These are phyloP conservation scores for Lycophotia porphyrea DNA, from an alignment of 2,888 invertebrate genomes.

Conservation along the genomic window DNA sequence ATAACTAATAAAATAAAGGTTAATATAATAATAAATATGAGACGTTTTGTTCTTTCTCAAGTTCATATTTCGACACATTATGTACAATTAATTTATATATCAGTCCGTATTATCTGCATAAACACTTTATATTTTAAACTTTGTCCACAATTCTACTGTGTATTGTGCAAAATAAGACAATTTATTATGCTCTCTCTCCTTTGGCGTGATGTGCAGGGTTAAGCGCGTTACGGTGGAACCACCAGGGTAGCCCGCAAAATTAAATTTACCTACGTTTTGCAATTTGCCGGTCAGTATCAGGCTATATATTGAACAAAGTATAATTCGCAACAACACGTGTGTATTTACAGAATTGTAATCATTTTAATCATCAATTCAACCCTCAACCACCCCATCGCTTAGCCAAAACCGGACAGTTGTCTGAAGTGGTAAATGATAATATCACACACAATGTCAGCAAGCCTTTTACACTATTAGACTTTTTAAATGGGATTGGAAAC, in stretches of 20 bases:
- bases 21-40: slow-evolving; percentile 86
- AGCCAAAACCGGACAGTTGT: too few relatives aligned
- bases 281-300: background rate
- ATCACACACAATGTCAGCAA: too few relatives aligned
- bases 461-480: too few relatives aligned
- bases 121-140: slow-evolving; percentile 60
- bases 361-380: background rate
- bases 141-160: slow-evolving; percentile 63
- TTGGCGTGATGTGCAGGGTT: slow-evolving; percentile 63
- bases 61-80: slow-evolving; percentile 82
- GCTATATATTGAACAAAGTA: background rate
- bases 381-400: too few relatives aligned
- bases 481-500: too few relatives aligned
- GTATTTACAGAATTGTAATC: too few relatives aligned
- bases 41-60: slow-evolving; percentile 86
- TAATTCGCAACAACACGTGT: background rate
- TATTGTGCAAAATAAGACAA: slow-evolving; percentile 76
- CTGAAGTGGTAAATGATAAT: too few relatives aligned
- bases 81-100: slow-evolving; percentile 83
- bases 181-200: slow-evolving; percentile 76
- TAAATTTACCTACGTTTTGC: background rate
- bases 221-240: slow-evolving; percentile 12
- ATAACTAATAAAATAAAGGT: slow-evolving; percentile 73
- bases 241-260: background rate
- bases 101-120: slow-evolving; percentile 83